Evolutionary conservation across 2,888 invertebrate genomes (phyloP), one percentile per base, ranked within the genome.

Genomic region (Eupelmus urozonus): DNA sequence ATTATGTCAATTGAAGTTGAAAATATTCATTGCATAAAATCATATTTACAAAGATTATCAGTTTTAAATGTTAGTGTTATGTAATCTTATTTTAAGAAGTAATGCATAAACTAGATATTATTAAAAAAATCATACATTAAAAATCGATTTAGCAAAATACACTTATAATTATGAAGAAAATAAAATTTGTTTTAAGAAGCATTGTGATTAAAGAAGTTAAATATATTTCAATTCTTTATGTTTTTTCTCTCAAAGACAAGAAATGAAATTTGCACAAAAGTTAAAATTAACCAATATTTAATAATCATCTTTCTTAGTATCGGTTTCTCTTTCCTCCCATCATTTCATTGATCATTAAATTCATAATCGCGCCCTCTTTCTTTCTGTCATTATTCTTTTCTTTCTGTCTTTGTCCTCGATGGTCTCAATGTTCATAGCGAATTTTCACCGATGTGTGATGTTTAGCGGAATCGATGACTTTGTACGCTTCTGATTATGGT

Each of bases 371-470:
- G 11, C 11, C 27, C 42, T 70, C 29, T 67, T 1, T 67, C 70
- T 45, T 23, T 34, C 9, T 9, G 9, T 34, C 34, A 5, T 34
- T 23, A n/a, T 49, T 4, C 25, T n/a, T 42, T 18, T 27, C 27
- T 20, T 45, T 66, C 1, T 66, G 9, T 66, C 49, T 69, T 34
- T 78, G 42, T 65, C 69, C 67, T 73, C n/a, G 40, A 69, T 76
- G 65, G 76, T 79, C 16, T 75, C 63, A 62, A 76, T 76, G 69
- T 73, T 79, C 62, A 73, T 79, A 79, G 67, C 20, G 25, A 76
- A 76, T 62, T 67, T 67, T 73, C 34, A 76, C 67, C 49, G 71
- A 66, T 71, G 65, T 79, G 70, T 79, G 66, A 34, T 69, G 59
- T 70, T 65, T 59, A 55, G 57, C 69, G 53, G 63, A 27, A 70